phyloP scores from a whole-genome alignment of 2,113 vertebrate genomes.

The Eclectus roratus region DNA sequence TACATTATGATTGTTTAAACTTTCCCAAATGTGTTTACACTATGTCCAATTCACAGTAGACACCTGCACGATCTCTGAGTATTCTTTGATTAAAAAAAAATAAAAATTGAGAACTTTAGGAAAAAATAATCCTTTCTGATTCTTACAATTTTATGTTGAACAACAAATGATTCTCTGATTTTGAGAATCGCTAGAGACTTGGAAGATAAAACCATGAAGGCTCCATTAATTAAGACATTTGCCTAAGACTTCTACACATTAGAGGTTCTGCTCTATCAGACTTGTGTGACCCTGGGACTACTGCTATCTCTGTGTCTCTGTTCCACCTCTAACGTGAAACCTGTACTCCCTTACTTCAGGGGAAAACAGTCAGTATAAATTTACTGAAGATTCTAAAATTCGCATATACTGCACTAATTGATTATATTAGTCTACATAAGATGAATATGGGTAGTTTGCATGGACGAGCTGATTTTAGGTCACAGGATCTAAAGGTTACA shows the following conservation, averaged over 20 bases:
- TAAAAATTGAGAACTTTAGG: background rate
- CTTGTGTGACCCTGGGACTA: background rate
- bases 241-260: background rate
- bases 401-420: rapidly evolving
- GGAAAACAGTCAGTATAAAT: background rate
- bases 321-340: background rate
- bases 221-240: background rate
- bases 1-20: background rate
- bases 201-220: background rate
- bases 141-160: background rate
- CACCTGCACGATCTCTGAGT: background rate
- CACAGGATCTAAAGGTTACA: background rate
- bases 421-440: background rate
- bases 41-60: background rate
- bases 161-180: background rate
- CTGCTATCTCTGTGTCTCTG: background rate
- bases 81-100: background rate
- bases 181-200: background rate
- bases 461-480: rapidly evolving
- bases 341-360: background rate
- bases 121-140: background rate
- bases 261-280: background rate
- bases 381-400: background rate
- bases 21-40: background rate
- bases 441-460: background rate